Evolutionary conservation across 2,888 invertebrate species (phyloP), one percentile per base, ranked within the genome.

Genomic region (Pantelozetes paolii): DNA sequence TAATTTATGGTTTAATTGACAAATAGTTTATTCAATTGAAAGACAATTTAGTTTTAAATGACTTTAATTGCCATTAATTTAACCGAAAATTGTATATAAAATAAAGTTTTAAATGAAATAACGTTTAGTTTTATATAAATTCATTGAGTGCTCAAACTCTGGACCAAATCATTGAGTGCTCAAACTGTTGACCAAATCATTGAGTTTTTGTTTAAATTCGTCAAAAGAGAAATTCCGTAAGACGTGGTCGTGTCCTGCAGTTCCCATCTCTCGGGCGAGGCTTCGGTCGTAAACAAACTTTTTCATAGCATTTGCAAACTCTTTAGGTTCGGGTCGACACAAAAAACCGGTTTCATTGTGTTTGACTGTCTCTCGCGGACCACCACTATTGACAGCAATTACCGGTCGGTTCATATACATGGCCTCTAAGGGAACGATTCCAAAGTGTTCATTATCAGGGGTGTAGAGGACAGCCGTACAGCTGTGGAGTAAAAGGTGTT

Each of bases 381-480:
- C 99, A 32, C 99, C 99, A 80, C 91, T 92, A 80, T 93, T 91
- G 0, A 92, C 90, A 0, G 99, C 99, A 78, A 99, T 89, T 0
- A 99, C 96, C 5, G 98, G 96, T 80, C 92, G 91, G 3, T 87
- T 86, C 81, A 89, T 88, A 81, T 92, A 92, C 99, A 99, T 99
- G 0, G 97, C 96, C 85, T 99, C 99, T 72, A 99, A 85, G 0
- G 99, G 99, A 11, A 99, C 99, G 79, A 99, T 99, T 6, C 99
- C 99, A 85, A 99, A 99, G 84, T 99, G 99, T 82, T 99, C 99
- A 81, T 92, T 91, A 2, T 90, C 88, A 1, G 99, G 99, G 9
- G 99, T 99, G 81, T 99, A 99, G 28, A 99, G 81, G 26, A 99
- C 84, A 77, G 91, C 90, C 73, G 88, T 86, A 78, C 91, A 89